Conservation (phyloP, 2,113 vertebrate species). For the Centropus bengalensis region DNA sequence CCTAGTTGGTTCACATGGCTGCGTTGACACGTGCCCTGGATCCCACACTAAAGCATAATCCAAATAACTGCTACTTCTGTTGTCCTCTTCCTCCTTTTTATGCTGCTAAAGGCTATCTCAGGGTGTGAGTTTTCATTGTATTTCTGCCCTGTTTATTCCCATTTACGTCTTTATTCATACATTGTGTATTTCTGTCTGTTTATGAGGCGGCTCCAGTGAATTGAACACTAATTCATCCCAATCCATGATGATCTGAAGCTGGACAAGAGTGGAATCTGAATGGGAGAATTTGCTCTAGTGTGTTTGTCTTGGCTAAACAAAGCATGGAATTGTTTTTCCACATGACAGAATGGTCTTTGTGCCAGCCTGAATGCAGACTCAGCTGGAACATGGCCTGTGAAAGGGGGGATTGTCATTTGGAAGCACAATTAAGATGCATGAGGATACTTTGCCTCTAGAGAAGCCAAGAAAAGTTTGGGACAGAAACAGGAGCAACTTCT, state of each 20-base stretch:
- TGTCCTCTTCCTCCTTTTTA: not conserved
- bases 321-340: constrained; percentile 3
- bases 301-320: not conserved
- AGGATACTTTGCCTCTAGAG: not conserved
- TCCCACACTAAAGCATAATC: not conserved
- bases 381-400: not conserved
- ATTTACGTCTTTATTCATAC: not conserved
- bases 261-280: not conserved
- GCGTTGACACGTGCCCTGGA: not conserved
- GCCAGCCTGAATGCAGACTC: not conserved
- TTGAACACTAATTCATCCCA: not conserved
- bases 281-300: not conserved
- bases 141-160: not conserved
- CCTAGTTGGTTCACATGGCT: not conserved
- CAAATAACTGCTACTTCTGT: not conserved
- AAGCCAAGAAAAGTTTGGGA: not conserved
- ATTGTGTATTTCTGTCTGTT: not conserved
- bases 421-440: not conserved
- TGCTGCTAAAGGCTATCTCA: not conserved
- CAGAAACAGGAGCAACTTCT: not conserved
- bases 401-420: not conserved
- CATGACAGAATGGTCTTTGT: not conserved
- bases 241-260: not conserved
- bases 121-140: not conserved
- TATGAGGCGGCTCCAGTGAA: not conserved